phyloP scores from a whole-genome alignment of 2,888 invertebrate species.

The Drosophila tripunctata region DNA sequence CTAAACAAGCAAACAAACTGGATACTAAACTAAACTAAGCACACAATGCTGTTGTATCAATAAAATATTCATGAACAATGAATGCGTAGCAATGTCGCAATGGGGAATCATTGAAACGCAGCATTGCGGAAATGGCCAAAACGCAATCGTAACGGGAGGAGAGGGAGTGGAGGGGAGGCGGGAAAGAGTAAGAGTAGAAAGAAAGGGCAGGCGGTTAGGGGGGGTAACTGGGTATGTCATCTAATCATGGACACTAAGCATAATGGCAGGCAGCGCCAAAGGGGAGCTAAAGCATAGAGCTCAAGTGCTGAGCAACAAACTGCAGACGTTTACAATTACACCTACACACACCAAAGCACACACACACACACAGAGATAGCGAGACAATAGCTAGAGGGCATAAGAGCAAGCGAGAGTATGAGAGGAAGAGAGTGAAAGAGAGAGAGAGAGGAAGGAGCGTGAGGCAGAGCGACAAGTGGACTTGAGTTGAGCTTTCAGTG shows the following conservation, averaged over 20 bases:
- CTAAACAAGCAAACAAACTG: constrained; percentile 34
- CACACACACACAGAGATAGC: constrained; percentile 10
- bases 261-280: constrained; percentile 55
- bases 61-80: constrained; percentile 73
- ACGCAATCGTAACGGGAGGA: neutral
- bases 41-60: constrained; percentile 55
- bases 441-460: neutral
- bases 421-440: neutral
- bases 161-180: neutral
- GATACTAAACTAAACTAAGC: constrained; percentile 45
- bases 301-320: constrained; percentile 64
- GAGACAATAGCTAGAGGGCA: constrained; percentile 1
- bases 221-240: constrained; percentile 32
- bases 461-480: constrained; percentile 47
- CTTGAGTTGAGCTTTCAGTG: constrained; percentile 51
- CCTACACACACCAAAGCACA: constrained; percentile 26
- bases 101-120: constrained; percentile 39
- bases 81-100: constrained; percentile 43
- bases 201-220: neutral
- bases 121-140: constrained; percentile 45
- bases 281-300: constrained; percentile 38
- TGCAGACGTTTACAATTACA: constrained; percentile 73
- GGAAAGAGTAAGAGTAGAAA: too few relatives aligned
- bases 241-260: constrained; percentile 75
- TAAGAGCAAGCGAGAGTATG: neutral